A percentile compares a stretch with the other conserved stretches of the same genome.
Evolutionary conservation across 2,113 vertebrate species (phyloP).

Genomic region (Puffinus mauretanicus): DNA sequence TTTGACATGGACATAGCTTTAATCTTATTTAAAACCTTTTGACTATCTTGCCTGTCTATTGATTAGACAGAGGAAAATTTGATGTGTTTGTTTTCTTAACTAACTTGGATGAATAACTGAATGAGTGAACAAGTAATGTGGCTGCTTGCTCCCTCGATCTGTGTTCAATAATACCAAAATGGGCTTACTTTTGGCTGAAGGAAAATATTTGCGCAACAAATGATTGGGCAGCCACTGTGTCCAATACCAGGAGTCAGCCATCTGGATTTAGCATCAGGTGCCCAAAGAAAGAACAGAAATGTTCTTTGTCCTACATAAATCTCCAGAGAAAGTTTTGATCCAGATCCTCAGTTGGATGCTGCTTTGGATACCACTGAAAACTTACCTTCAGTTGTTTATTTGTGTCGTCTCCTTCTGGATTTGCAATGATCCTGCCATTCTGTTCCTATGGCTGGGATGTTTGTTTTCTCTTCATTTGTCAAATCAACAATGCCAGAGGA

Average conservation of each 20-base stretch:
- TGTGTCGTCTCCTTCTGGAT: not conserved
- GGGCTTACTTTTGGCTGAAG: not conserved
- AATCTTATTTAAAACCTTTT: not conserved
- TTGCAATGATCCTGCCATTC: slow-evolving; percentile 12
- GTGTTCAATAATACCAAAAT: not conserved
- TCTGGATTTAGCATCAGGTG: slow-evolving; percentile 42
- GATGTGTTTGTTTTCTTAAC: not conserved
- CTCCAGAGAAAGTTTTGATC: slow-evolving; percentile 4
- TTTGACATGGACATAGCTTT: not conserved
- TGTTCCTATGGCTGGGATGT: not conserved
- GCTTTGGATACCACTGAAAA: not conserved
- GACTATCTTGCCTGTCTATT: not conserved
- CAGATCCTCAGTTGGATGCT: not conserved
- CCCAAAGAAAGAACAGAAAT: slow-evolving; percentile 10
- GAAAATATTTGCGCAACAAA: slow-evolving; percentile 28
- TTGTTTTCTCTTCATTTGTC: slow-evolving; percentile 40
- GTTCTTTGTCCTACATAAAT: slow-evolving; percentile 12
- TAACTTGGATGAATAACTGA: not conserved
- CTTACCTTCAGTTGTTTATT: slow-evolving; percentile 5
- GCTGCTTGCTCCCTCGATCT: not conserved
- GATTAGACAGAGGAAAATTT: not conserved
- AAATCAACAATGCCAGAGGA: slow-evolving; percentile 8
- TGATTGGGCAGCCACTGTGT: not conserved
- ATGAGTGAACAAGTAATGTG: not conserved
- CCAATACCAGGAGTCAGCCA: not conserved